A percentile compares a stretch with the other conserved stretches of the same genome.
Conservation (phyloP, 2,113 vertebrate genomes). For the Puntigrus tetrazona region DNA sequence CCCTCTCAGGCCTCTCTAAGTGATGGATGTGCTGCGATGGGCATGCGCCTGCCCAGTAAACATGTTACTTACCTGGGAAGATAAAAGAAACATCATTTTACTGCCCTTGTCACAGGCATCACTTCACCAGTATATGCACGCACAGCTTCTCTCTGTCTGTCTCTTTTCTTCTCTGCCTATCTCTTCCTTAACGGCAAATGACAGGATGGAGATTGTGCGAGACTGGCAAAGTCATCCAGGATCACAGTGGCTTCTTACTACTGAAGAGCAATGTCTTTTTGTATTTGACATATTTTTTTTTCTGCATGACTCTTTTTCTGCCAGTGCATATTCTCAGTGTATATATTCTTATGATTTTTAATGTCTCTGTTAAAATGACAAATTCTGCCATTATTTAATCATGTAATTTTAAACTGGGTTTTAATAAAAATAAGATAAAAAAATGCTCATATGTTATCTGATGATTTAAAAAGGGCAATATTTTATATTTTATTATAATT, state of each 20-base stretch:
- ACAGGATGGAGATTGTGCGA: slow-evolving; percentile 62
- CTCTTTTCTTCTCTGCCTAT: slow-evolving; percentile 29
- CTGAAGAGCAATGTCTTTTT: slow-evolving; percentile 68
- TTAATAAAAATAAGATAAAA: neutral
- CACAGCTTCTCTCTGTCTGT: slow-evolving; percentile 36
- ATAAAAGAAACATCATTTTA: slow-evolving; percentile 66
- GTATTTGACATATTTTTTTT: slow-evolving; percentile 34
- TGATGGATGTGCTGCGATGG: slow-evolving; percentile 66
- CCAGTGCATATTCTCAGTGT: slow-evolving; percentile 18
- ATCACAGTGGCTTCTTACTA: slow-evolving; percentile 62
- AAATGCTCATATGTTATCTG: neutral
- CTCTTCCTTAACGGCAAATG: slow-evolving; percentile 37
- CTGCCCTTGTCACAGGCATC: slow-evolving; percentile 60
- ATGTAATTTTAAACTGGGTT: neutral
- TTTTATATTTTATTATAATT: neutral
- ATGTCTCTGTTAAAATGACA: neutral
- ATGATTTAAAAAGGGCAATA: neutral
- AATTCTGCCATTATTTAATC: neutral
- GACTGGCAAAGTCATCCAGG: slow-evolving; percentile 55
- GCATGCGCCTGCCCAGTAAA: slow-evolving; percentile 70
- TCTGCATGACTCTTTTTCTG: slow-evolving; percentile 25
- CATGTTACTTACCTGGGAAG: slow-evolving; percentile 70
- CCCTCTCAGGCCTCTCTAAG: slow-evolving; percentile 42
- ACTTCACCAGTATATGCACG: slow-evolving; percentile 3
- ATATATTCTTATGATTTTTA: neutral